Conservation (phyloP, 1,140 invertebrate species). For the Ptiloglossa arizonensis region DNA sequence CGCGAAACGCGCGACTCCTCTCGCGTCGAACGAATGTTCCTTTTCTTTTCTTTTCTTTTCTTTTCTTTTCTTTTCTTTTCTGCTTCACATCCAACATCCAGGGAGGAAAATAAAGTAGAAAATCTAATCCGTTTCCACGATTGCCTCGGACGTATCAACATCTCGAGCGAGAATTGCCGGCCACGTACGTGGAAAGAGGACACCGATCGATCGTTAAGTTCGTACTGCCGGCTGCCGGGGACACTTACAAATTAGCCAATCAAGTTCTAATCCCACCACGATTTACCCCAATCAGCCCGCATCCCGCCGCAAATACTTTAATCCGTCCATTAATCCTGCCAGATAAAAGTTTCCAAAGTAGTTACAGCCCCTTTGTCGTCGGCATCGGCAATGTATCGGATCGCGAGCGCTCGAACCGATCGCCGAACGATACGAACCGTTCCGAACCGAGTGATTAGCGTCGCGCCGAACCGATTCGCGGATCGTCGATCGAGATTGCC, state of each 20-base stretch:
- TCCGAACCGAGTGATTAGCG: conserved; percentile 41
- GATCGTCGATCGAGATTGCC: background rate
- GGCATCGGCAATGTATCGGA: conserved; percentile 57
- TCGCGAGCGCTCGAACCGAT: conserved; percentile 44
- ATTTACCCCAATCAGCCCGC: conserved; percentile 78
- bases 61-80: too few relatives aligned
- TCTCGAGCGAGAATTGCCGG: conserved; percentile 27
- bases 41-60: too few relatives aligned
- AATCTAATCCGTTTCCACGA: background rate
- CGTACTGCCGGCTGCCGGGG: conserved; percentile 73
- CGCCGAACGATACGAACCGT: conserved; percentile 34
- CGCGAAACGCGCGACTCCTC: too few relatives aligned
- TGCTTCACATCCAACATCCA: too few relatives aligned
- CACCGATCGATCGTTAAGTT: conserved; percentile 79
- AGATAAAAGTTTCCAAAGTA: conserved; percentile 81
- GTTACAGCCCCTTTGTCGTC: conserved; percentile 80
- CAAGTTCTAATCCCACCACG: conserved; percentile 80
- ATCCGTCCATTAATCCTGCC: conserved; percentile 81
- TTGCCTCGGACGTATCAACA: background rate
- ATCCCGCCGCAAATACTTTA: conserved; percentile 81
- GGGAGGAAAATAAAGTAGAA: background rate
- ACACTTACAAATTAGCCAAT: conserved; percentile 83
- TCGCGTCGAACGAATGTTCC: too few relatives aligned
- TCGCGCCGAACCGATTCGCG: conserved; percentile 2
- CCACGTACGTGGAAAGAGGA: conserved; percentile 53